These are phyloP conservation scores for Gonocerus acuteangulatus DNA, from an alignment of 2,888 invertebrate genomes.

Conservation along the genomic window DNA sequence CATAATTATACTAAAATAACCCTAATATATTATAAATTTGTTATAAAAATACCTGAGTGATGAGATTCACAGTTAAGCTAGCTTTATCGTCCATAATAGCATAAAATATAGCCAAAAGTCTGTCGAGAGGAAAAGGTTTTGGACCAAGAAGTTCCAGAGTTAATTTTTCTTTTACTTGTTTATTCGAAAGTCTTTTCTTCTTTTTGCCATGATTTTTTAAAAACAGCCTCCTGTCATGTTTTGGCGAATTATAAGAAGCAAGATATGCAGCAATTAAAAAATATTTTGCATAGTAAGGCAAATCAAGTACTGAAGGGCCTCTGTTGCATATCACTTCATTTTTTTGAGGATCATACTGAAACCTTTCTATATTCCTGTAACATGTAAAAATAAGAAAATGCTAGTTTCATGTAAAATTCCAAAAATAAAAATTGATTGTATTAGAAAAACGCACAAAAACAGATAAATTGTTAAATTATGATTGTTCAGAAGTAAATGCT, in stretches of 20 bases:
- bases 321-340: constrained; percentile 26
- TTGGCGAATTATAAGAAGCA: constrained; percentile 86
- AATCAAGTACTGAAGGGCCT: constrained; percentile 56
- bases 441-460: too few species aligned
- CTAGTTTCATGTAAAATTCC: neutral
- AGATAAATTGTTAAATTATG: too few species aligned
- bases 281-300: constrained; percentile 85
- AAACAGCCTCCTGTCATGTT: constrained; percentile 78
- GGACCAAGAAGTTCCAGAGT: constrained; percentile 68
- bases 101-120: constrained; percentile 81
- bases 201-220: constrained; percentile 63
- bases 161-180: constrained; percentile 48
- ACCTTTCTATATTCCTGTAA: constrained; percentile 9
- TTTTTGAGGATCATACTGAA: constrained; percentile 15
- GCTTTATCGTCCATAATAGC: constrained; percentile 78
- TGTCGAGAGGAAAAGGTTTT: constrained; percentile 70
- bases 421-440: too few species aligned
- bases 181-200: constrained; percentile 53
- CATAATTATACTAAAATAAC: too few species aligned
- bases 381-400: neutral
- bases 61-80: constrained; percentile 75
- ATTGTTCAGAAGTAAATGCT: too few species aligned
- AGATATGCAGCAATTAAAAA: constrained; percentile 83
- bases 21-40: too few species aligned
- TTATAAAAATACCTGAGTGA: constrained; percentile 55